Percentiles rank a stretch among this genome's conserved stretches.
Evolutionary conservation across 2,797 vertebrate species (phyloP).

Genomic region (Galaxias olidus): DNA sequence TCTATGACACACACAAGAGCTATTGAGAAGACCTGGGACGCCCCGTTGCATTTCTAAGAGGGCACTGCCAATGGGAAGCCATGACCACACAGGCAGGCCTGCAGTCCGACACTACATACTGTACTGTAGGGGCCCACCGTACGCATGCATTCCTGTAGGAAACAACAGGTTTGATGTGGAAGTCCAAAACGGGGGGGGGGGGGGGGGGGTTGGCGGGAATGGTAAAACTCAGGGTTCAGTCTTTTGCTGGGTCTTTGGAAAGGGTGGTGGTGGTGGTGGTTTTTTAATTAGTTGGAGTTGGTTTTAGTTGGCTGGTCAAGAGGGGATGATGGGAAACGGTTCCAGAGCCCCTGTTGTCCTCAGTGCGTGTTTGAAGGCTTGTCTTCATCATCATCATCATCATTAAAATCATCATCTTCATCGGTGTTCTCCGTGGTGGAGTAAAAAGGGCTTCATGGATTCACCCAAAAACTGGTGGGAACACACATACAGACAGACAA

Average conservation of each 20-base stretch:
- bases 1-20: constrained; percentile 50
- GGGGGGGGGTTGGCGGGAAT: too few species aligned
- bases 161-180: not conserved
- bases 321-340: constrained; percentile 24
- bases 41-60: constrained; percentile 28
- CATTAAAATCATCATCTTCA: constrained; percentile 58
- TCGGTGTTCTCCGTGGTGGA: constrained; percentile 65
- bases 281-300: constrained; percentile 27
- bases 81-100: constrained; percentile 63
- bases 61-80: constrained; percentile 42
- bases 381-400: constrained; percentile 53
- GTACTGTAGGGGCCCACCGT: constrained; percentile 35
- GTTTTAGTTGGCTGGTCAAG: constrained; percentile 32
- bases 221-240: too few species aligned
- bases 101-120: constrained; percentile 61
- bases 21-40: constrained; percentile 36
- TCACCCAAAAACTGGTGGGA: constrained; percentile 62
- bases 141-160: constrained; percentile 38
- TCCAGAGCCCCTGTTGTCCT: constrained; percentile 56
- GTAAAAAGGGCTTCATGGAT: constrained; percentile 49
- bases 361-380: constrained; percentile 57
- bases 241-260: constrained; percentile 4
- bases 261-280: constrained; percentile 2
- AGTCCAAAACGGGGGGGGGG: too few species aligned
- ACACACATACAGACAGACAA: constrained; percentile 7